Percentiles rank a stretch among this genome's conserved stretches.
Evolutionary conservation across 2,797 vertebrate species (phyloP).

Genomic region (Crypturellus tataupa): DNA sequence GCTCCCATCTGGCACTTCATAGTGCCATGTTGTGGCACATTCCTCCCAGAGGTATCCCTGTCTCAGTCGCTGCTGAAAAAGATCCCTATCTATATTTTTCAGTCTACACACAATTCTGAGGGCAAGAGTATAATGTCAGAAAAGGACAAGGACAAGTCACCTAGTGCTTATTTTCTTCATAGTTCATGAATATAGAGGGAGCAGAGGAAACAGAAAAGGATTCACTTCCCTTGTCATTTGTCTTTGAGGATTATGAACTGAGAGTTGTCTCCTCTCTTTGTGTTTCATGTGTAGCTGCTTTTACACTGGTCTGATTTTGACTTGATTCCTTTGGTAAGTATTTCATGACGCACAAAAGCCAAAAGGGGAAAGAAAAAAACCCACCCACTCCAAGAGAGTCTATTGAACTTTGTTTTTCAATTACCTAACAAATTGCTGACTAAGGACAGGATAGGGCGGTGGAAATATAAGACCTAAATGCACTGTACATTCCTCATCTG

Average conservation of each 20-base stretch:
- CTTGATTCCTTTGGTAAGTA: conserved; percentile 25
- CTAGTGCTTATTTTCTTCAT: neutral
- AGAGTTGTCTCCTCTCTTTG: conserved; percentile 7
- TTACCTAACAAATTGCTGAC: conserved; percentile 71
- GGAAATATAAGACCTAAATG: conserved; percentile 42
- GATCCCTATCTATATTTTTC: neutral
- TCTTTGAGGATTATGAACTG: neutral
- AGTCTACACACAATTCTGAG: neutral
- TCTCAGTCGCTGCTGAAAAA: neutral
- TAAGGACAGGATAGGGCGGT: conserved; percentile 65
- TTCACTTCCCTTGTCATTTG: neutral
- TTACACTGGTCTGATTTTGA: neutral
- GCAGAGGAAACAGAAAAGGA: neutral
- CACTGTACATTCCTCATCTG: conserved; percentile 57
- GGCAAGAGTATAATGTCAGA: neutral
- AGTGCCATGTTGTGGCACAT: accelerated
- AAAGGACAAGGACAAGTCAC: accelerated
- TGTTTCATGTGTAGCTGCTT: neutral
- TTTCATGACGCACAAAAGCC: conserved; percentile 52
- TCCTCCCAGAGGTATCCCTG: neutral
- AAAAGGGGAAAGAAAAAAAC: conserved; percentile 64
- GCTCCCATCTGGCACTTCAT: neutral
- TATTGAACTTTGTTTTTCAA: conserved; percentile 60
- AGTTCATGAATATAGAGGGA: accelerated
- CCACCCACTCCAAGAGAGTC: conserved; percentile 56